phyloP scores from a whole-genome alignment of 2,888 invertebrate species.

The Atrina japonica region DNA sequence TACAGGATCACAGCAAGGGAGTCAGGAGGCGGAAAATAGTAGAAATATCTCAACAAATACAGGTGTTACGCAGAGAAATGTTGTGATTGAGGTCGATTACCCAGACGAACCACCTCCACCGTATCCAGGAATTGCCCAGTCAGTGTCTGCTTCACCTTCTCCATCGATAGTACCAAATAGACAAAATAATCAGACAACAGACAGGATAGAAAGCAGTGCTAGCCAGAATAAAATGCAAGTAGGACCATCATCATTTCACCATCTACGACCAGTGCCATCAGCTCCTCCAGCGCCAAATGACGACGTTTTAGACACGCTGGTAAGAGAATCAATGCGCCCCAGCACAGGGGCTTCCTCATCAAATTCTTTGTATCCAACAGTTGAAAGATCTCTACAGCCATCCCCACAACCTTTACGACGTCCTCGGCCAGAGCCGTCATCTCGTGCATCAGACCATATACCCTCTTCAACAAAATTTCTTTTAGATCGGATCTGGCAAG shows the following conservation, averaged over 20 bases:
- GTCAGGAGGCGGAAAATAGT: background rate
- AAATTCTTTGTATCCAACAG: background rate
- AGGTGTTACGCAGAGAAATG: background rate
- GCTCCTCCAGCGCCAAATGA: slow-evolving; percentile 8
- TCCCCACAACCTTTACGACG: background rate
- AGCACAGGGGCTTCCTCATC: background rate
- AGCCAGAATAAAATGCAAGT: background rate
- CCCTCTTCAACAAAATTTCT: background rate
- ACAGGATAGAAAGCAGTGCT: too few species aligned
- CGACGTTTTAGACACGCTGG: background rate
- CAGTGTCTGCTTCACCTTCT: background rate
- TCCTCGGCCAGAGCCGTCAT: background rate
- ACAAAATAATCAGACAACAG: too few species aligned
- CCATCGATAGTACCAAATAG: too few species aligned
- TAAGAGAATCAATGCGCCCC: background rate
- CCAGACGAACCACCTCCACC: slow-evolving; percentile 26
- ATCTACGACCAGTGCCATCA: slow-evolving; percentile 25
- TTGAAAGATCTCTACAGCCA: slow-evolving; percentile 5
- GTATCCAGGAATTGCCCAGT: slow-evolving; percentile 4
- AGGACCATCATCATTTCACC: background rate
- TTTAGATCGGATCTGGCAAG: slow-evolving; percentile 18
- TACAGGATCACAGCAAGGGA: background rate
- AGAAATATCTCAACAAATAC: background rate
- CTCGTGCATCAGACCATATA: background rate
- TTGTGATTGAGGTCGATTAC: slow-evolving; percentile 12